Evolutionary conservation across 2,888 invertebrate genomes (phyloP).

Genomic region (Chromoteleia sp.): DNA sequence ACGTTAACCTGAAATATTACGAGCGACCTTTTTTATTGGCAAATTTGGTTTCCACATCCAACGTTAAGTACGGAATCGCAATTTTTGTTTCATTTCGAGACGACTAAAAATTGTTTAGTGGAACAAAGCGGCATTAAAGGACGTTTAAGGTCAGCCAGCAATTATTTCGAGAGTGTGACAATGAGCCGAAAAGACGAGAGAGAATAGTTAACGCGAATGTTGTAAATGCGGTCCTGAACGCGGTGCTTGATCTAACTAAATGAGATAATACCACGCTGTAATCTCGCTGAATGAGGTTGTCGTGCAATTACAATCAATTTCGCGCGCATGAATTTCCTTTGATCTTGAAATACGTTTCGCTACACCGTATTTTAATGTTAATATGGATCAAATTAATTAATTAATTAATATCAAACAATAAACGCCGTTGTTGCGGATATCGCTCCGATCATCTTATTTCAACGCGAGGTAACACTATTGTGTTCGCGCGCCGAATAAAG

Average conservation of each 20-base stretch:
- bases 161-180: constrained; percentile 39
- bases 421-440: background rate
- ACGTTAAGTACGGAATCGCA: too few species aligned
- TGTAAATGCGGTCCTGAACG: constrained; percentile 47
- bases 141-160: constrained; percentile 18
- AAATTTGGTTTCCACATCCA: too few species aligned
- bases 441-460: background rate
- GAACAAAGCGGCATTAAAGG: constrained; percentile 15
- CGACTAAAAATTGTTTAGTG: constrained; percentile 3
- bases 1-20: too few species aligned
- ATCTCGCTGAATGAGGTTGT: constrained; percentile 50
- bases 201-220: constrained; percentile 37
- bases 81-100: too few species aligned
- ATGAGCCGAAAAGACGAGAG: constrained; percentile 45
- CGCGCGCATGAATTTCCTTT: constrained; percentile 45
- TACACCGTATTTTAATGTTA: constrained; percentile 24
- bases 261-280: constrained; percentile 52
- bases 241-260: constrained; percentile 54
- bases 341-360: constrained; percentile 28
- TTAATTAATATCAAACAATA: constrained; percentile 33
- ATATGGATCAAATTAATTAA: constrained; percentile 35
- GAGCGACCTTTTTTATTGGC: too few species aligned
- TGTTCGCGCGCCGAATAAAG: constrained; percentile 1
- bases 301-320: constrained; percentile 63
- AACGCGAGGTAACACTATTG: background rate